Conservation (phyloP, 1,140 invertebrate genomes). For the Ganaspis sp. region DNA sequence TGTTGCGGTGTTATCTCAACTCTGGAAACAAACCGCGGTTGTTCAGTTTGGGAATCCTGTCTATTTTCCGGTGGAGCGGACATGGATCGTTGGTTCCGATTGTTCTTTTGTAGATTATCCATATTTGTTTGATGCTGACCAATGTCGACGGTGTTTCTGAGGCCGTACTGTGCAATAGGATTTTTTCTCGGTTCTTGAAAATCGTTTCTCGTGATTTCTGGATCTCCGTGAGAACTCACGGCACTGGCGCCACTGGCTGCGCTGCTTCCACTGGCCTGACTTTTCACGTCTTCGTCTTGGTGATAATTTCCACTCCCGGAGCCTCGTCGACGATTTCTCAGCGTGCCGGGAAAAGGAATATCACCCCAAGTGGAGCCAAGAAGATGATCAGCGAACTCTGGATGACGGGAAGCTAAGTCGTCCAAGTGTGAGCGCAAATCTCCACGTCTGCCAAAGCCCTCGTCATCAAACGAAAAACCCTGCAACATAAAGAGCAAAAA, state of each 20-base stretch:
- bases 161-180: constrained; percentile 81
- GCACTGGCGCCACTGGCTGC: constrained; percentile 66
- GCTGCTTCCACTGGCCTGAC: constrained; percentile 70
- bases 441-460: constrained; percentile 75
- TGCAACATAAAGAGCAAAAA: constrained; percentile 66
- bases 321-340: constrained; percentile 65
- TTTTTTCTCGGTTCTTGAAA: constrained; percentile 61
- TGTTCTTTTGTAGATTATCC: constrained; percentile 76
- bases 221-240: constrained; percentile 67
- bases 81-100: constrained; percentile 81
- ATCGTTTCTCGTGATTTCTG: constrained; percentile 55
- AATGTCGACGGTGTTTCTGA: constrained; percentile 86
- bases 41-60: constrained; percentile 48
- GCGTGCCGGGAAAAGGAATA: constrained; percentile 65
- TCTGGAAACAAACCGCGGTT: constrained; percentile 75
- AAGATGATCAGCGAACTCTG: constrained; percentile 80
- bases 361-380: constrained; percentile 73
- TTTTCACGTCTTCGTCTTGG: constrained; percentile 71
- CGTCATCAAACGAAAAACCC: constrained; percentile 83
- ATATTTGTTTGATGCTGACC: constrained; percentile 79
- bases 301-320: constrained; percentile 47
- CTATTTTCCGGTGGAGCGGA: constrained; percentile 80
- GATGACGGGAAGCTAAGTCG: constrained; percentile 78
- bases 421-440: constrained; percentile 78
- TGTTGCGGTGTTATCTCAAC: constrained; percentile 77